Evolutionary conservation across 2,113 vertebrate species (phyloP).

Genomic region (Propithecus coquereli): DNA sequence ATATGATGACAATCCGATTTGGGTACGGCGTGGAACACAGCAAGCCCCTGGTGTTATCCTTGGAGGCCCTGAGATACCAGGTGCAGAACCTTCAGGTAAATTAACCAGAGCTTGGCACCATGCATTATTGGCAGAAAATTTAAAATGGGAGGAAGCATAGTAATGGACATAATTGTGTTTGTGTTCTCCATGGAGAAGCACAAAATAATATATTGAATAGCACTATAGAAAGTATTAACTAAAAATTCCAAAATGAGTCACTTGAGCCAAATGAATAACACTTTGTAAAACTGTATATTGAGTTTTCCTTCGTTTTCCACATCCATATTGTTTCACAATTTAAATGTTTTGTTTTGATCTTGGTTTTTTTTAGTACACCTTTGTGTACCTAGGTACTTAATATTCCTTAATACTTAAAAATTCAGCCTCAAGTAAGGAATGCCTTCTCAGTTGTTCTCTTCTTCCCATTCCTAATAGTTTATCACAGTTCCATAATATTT

Average conservation of each 20-base stretch:
- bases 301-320: neutral
- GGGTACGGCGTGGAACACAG: slow-evolving; percentile 79
- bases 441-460: neutral
- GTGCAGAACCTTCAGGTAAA: slow-evolving; percentile 89
- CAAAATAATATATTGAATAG: neutral
- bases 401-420: neutral
- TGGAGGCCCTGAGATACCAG: slow-evolving; percentile 78
- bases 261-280: neutral
- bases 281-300: neutral
- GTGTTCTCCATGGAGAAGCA: neutral
- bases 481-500: neutral
- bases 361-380: neutral
- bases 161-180: neutral
- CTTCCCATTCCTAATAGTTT: neutral
- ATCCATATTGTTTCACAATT: neutral
- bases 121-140: neutral
- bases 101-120: neutral
- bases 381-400: neutral
- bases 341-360: neutral
- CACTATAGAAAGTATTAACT: neutral
- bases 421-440: neutral
- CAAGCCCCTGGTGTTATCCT: slow-evolving; percentile 73
- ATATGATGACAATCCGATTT: slow-evolving; percentile 71
- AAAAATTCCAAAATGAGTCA: neutral
- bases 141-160: neutral